Evolutionary conservation across 2,113 vertebrate species (phyloP).

Genomic region (Pseudorectes ferrugineus): DNA sequence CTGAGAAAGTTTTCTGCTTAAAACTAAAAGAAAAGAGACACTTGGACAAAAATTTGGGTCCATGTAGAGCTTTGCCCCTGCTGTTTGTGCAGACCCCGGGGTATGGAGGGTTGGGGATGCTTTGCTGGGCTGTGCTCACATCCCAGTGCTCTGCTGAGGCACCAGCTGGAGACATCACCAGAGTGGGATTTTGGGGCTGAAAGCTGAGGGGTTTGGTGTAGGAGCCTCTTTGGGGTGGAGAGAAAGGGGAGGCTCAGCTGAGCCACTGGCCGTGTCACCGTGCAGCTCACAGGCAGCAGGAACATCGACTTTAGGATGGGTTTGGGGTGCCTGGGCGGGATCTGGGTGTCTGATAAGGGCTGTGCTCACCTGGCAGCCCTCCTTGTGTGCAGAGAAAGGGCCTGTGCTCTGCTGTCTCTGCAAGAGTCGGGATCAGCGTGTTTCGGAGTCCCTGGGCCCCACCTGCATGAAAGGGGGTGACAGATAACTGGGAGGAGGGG

Average conservation of each 20-base stretch:
- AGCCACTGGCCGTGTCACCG: rapidly evolving
- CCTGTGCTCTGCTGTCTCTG: not conserved
- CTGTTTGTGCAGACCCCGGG: not conserved
- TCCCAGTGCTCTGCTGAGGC: not conserved
- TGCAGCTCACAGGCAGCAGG: not conserved
- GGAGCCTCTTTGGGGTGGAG: not conserved
- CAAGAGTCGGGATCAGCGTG: rapidly evolving
- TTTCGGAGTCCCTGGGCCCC: not conserved
- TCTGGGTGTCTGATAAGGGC: not conserved
- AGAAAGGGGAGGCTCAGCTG: not conserved
- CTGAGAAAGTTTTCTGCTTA: not conserved
- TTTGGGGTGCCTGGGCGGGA: not conserved
- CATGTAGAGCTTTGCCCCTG: rapidly evolving
- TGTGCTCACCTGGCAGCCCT: not conserved
- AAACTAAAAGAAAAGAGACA: not conserved
- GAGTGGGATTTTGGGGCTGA: rapidly evolving
- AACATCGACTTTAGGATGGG: rapidly evolving
- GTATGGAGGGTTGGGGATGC: not conserved
- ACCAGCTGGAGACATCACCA: not conserved
- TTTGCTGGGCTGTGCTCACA: not conserved
- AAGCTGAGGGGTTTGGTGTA: not conserved
- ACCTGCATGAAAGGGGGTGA: not conserved
- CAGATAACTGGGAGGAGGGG: not conserved
- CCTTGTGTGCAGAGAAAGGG: not conserved
- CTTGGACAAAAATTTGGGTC: not conserved